phyloP scores from a whole-genome alignment of 2,797 vertebrate genomes.

The Artibeus jamaicensis region DNA sequence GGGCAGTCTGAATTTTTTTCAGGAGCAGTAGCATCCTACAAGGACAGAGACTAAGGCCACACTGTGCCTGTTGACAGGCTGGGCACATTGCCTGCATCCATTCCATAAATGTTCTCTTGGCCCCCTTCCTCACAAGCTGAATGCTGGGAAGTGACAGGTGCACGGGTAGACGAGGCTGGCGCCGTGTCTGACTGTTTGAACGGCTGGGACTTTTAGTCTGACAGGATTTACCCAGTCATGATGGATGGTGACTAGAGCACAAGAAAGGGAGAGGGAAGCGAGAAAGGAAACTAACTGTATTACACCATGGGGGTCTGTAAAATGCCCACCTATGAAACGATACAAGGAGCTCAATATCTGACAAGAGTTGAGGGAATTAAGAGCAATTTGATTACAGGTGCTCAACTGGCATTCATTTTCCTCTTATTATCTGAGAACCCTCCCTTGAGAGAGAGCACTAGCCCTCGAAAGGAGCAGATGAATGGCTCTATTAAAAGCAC shows the following conservation, averaged over 20 bases:
- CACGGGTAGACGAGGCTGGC: neutral
- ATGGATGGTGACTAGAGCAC: constrained; percentile 60
- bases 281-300: constrained; percentile 49
- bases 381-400: constrained; percentile 84
- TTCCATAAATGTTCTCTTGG: constrained; percentile 32
- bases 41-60: neutral
- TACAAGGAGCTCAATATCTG: constrained; percentile 67
- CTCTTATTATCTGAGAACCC: constrained; percentile 80
- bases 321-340: constrained; percentile 64
- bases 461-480: constrained; percentile 81
- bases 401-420: constrained; percentile 82
- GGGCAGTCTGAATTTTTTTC: neutral
- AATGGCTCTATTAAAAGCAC: constrained; percentile 81
- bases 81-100: constrained; percentile 45
- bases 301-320: constrained; percentile 49
- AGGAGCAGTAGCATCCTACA: neutral
- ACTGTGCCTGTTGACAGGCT: constrained; percentile 36
- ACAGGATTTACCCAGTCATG: constrained; percentile 68
- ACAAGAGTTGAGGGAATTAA: constrained; percentile 79
- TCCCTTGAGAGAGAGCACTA: constrained; percentile 76
- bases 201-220: constrained; percentile 46
- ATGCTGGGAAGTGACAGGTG: constrained; percentile 51
- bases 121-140: constrained; percentile 37
- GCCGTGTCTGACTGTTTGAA: constrained; percentile 33
- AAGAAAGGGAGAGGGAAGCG: constrained; percentile 17